Evolutionary conservation across 2,888 invertebrate species (phyloP), one percentile per base, ranked within the genome.

Genomic region (Thymelicus lineola): DNA sequence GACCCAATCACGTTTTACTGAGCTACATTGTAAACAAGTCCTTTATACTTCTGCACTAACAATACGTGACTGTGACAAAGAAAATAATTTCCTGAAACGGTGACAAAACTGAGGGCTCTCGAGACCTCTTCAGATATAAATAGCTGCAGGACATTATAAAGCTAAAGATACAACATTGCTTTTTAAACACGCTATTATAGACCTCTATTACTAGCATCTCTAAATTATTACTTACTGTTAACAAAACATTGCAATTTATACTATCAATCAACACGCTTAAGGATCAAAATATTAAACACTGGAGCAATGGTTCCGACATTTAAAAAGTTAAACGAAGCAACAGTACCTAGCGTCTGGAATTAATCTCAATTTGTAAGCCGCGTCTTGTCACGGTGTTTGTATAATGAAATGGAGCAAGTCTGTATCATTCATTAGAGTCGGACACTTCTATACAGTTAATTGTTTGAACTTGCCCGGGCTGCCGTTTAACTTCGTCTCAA

Each of bases 361-460:
- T 93, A 93, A 91, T 93, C 87, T 89, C 86, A 93, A 93, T 93
- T 93, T 89, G 91, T 90, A 83, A 86, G 86, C 82, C 84, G 78
- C 84, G 82, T 87, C 87, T 88, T 90, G 93, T 91, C 91, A 89
- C 91, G 88, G 92, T 90, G 89, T 91, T 91, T 91, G 88, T 91
- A 85, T 90, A 90, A 90, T 90, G 88, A 88, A 90, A 87, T 84
- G 87, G 86, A 89, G 86, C 89, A 89, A 88, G 86, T 86, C 86
- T 89, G 89, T 84, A 88, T 90, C 91, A 90, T 92, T 91, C 90
- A 91, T 92, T 93, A 89, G 90, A 89, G 91, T 91, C 89, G 92
- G 90, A 90, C 93, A 91, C 91, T 92, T 91, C 90, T 90, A 88
- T 91, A 90, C 89, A 88, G 88, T 93, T 91, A 91, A 93, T 93